A percentile compares a stretch with the other conserved stretches of the same genome.
Conservation (phyloP, 2,888 invertebrate species). For the Dysmachus trigonus region DNA sequence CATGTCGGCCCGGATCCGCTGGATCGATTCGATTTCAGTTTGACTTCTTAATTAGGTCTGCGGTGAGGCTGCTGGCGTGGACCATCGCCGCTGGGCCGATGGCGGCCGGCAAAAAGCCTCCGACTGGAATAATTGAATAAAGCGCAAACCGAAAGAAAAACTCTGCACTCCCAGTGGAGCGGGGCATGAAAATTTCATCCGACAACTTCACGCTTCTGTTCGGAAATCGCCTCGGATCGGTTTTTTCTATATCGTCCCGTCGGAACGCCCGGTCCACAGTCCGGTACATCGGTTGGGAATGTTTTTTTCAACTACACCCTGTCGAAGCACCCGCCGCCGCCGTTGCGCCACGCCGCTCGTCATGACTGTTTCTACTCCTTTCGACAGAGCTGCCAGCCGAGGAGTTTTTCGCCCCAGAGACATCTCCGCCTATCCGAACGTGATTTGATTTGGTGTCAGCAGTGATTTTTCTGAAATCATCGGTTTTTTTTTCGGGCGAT, state of each 20-base stretch:
- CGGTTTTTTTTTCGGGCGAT: not conserved
- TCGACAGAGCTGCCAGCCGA: not conserved
- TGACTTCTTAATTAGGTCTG: conserved; percentile 43
- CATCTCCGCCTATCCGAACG: conserved; percentile 14
- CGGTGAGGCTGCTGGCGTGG: not conserved
- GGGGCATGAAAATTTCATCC: conserved; percentile 25
- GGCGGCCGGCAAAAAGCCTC: not conserved
- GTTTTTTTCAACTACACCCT: not conserved
- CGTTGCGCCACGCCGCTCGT: too few species aligned
- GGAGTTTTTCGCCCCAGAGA: not conserved
- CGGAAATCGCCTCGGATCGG: not conserved
- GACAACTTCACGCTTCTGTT: conserved; percentile 44
- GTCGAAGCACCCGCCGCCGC: not conserved
- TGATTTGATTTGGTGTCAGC: conserved; percentile 42
- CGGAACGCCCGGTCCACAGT: not conserved
- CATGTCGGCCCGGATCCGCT: not conserved
- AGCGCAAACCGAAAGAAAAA: not conserved
- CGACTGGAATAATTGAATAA: conserved; percentile 18
- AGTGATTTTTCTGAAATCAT: not conserved
- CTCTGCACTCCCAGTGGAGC: not conserved
- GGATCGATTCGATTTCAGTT: conserved; percentile 6
- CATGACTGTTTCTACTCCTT: not conserved
- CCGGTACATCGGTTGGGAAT: not conserved
- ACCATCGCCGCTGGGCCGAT: not conserved
- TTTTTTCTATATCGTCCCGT: not conserved